Evolutionary conservation across 2,797 vertebrate species (phyloP), one percentile per base, ranked within the genome.

Genomic region (Parambassis ranga): DNA sequence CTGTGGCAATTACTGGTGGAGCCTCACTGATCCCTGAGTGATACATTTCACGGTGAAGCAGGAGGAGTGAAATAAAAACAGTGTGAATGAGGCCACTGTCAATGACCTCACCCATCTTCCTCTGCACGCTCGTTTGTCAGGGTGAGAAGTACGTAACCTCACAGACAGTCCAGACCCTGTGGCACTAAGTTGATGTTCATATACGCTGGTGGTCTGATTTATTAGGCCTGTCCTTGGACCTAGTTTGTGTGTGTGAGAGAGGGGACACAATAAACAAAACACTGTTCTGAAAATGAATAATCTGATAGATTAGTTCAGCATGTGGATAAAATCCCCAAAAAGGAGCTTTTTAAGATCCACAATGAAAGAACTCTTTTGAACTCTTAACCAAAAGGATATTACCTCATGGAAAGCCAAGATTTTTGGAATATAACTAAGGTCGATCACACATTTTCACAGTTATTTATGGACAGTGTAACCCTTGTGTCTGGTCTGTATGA

Each of bases 21-120:
- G 71, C 32, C 46, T 64, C 61, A 41, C 8, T 76, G 50, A 75
- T 36, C 16, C n/a, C 27, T 6, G 6, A 22, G 62, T 58, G 61
- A 74, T 47, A 55, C 51, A 77, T 77, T 75, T 73, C 39, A 73
- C 77, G 53, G 10, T 7, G 32, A 58, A 55, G 64, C 38, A 36
- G 28, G 19, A 38, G 15, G 16, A 63, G 18, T 30, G 27, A 30
- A 8, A 47, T 50, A 19, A 65, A 73, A 44, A 61, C 46, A 32
- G 37, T 31, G 39, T 19, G 7, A 10, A 42, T 4, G 62, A 36
- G 56, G 28, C 3, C 47, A 8, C 38, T 19, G 47, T 26, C 51
- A 28, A 19, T 64, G 55, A 78, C 57, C 58, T 60, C 42, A 48
- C 32, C 41, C 39, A 15, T 48, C 23, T 23, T 56, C 5, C 46